Percentiles rank a stretch among this genome's conserved stretches.
Evolutionary conservation across 1,140 invertebrate genomes (phyloP).

Genomic region (Pentalonia nigronervosa): DNA sequence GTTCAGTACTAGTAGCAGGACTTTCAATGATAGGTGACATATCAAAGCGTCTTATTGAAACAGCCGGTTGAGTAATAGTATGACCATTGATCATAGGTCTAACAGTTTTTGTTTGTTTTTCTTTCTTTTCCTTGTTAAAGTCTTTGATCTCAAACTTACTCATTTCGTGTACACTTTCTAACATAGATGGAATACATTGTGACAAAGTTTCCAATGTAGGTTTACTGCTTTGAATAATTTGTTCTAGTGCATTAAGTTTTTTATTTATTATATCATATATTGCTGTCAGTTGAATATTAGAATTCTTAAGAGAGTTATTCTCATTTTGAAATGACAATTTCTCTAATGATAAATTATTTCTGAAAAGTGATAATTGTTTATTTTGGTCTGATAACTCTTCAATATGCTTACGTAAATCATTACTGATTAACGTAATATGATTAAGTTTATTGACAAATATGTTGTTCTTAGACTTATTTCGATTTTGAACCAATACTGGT

Average conservation of each 20-base stretch:
- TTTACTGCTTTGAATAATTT: slow-evolving; percentile 32
- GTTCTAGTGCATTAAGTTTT: background rate
- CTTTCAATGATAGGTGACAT: slow-evolving; percentile 17
- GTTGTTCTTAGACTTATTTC: background rate
- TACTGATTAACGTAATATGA: background rate
- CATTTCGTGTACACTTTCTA: slow-evolving; percentile 22
- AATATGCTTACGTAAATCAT: background rate
- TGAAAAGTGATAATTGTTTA: slow-evolving; percentile 9
- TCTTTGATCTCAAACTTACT: background rate
- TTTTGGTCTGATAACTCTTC: background rate
- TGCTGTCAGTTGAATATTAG: slow-evolving; percentile 2
- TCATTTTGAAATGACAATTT: slow-evolving; percentile 35
- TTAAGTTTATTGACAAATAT: slow-evolving; percentile 11
- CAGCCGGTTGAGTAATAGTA: background rate
- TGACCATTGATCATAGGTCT: slow-evolving; percentile 30
- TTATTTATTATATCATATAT: background rate
- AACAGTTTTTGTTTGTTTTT: slow-evolving; percentile 25
- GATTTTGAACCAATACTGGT: background rate
- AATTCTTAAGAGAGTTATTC: background rate
- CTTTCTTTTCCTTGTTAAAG: background rate
- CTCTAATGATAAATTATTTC: slow-evolving; percentile 21
- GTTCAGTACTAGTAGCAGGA: background rate
- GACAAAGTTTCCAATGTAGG: slow-evolving; percentile 39
- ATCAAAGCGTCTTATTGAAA: background rate
- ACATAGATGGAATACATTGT: background rate